Conservation (phyloP, 2,113 vertebrate genomes). For the Xenopus tropicalis region UCB_Xtro_10.0 CM004445.2:118678001-118678500, state of each 20-base stretch:
- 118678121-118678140: conserved; percentile 31
- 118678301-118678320: conserved; percentile 1
- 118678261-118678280: conserved; percentile 15
- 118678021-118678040: too few species aligned
- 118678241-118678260: conserved; percentile 1
- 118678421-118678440: too few species aligned
- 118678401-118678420: too few species aligned
- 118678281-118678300: conserved; percentile 15
- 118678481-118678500: too few species aligned
- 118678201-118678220: conserved; percentile 26
- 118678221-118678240: conserved; percentile 22
- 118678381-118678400: conserved; percentile 6
- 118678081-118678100: conserved; percentile 16
- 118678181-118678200: conserved; percentile 16
- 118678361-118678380: background rate
- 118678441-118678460: too few species aligned
- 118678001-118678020: too few species aligned
- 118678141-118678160: conserved; percentile 39
- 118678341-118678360: too few species aligned
- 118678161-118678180: conserved; percentile 34
- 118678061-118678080: background rate
- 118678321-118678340: background rate
- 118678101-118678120: conserved; percentile 21
- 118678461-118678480: too few species aligned
- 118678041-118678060: too few species aligned